Evolutionary conservation across 37 sponge, comb jelly and placozoan genomes (phyloP).

Genomic region (Aplysina aerophoba): DNA sequence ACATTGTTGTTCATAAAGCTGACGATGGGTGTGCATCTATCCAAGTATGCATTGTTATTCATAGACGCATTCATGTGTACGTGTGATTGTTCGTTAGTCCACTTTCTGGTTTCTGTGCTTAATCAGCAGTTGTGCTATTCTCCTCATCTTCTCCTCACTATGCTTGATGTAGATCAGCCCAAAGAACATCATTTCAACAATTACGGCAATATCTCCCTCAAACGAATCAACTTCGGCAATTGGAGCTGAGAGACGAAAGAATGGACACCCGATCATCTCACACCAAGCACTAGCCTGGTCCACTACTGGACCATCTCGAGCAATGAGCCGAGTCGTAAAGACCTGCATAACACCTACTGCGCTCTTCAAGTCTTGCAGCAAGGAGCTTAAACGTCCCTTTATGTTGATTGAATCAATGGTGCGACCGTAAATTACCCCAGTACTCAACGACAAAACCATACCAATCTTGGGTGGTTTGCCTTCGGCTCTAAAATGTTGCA

Average conservation of each 20-base stretch:
- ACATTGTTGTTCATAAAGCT: too few species aligned
- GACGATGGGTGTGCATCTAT: too few species aligned
- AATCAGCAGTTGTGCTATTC: slow-evolving; percentile 24
- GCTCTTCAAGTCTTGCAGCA: background rate
- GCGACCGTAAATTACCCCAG: slow-evolving; percentile 31
- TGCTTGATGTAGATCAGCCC: slow-evolving; percentile 28
- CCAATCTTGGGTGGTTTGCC: slow-evolving; percentile 35
- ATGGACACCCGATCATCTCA: slow-evolving; percentile 5
- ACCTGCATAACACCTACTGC: slow-evolving; percentile 26
- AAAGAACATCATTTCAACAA: slow-evolving; percentile 39
- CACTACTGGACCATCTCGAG: slow-evolving; percentile 43
- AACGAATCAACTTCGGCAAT: slow-evolving; percentile 31
- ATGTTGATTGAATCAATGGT: slow-evolving; percentile 2
- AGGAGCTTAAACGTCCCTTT: background rate
- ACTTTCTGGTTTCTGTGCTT: slow-evolving; percentile 9
- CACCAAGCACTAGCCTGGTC: slow-evolving; percentile 54
- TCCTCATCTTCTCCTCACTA: slow-evolving; percentile 4
- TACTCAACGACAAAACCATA: slow-evolving; percentile 51
- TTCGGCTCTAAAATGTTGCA: slow-evolving; percentile 28
- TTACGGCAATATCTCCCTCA: background rate
- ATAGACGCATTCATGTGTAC: too few species aligned
- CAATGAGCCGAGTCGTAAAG: slow-evolving; percentile 34
- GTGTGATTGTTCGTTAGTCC: too few species aligned
- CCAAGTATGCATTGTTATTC: too few species aligned
- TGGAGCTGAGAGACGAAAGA: slow-evolving; percentile 35